Evolutionary conservation across 2,888 invertebrate genomes (phyloP).

Genomic region (Lycocerus yunnanus): DNA sequence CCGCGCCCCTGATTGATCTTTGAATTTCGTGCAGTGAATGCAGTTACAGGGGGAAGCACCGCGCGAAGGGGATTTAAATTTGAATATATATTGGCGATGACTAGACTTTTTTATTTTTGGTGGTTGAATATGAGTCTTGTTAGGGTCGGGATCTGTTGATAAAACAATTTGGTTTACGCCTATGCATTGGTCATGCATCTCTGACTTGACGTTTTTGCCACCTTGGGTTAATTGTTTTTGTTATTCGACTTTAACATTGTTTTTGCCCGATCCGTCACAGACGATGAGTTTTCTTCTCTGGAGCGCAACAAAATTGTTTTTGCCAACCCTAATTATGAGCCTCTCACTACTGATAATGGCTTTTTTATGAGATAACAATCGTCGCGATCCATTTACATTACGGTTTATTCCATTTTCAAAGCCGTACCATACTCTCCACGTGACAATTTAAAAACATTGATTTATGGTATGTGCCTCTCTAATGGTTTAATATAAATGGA

Average conservation of each 20-base stretch:
- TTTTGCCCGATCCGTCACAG: slow-evolving; percentile 30
- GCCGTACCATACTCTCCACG: neutral
- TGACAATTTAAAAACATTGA: neutral
- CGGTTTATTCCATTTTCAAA: neutral
- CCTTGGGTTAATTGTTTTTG: slow-evolving; percentile 32
- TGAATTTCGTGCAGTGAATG: slow-evolving; percentile 49
- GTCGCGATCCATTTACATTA: neutral
- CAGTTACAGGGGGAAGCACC: slow-evolving; percentile 37
- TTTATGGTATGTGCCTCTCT: neutral
- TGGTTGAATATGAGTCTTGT: slow-evolving; percentile 31
- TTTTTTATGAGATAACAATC: slow-evolving; percentile 13
- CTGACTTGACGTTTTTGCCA: slow-evolving; percentile 30
- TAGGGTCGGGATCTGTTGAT: slow-evolving; percentile 24
- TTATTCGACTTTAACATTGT: slow-evolving; percentile 21
- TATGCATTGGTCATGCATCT: slow-evolving; percentile 30
- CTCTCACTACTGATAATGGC: slow-evolving; percentile 14
- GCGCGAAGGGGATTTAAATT: slow-evolving; percentile 48
- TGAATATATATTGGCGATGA: slow-evolving; percentile 54
- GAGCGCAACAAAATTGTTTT: slow-evolving; percentile 28
- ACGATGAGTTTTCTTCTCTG: slow-evolving; percentile 27
- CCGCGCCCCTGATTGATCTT: slow-evolving; percentile 46
- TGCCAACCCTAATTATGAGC: slow-evolving; percentile 30
- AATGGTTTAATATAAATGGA: slow-evolving; percentile 1
- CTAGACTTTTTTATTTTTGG: slow-evolving; percentile 41
- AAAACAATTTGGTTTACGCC: slow-evolving; percentile 29